Evolutionary conservation across 2,113 vertebrate genomes (phyloP).

Genomic region (Podarcis raffonei): DNA sequence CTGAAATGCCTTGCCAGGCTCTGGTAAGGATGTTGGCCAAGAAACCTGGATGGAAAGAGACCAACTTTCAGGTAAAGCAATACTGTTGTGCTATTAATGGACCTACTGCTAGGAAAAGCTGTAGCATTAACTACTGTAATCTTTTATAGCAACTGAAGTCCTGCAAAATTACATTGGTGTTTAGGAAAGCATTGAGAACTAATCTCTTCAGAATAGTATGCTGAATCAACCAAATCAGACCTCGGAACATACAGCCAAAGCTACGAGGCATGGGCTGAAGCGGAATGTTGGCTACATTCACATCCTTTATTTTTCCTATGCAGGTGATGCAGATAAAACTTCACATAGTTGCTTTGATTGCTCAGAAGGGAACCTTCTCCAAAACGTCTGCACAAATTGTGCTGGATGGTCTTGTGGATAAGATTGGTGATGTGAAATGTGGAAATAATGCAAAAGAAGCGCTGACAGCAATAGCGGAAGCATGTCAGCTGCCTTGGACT

Average conservation of each 20-base stretch:
- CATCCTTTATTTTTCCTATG: background rate
- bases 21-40: constrained; percentile 96
- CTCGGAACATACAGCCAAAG: background rate
- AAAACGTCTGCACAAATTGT: constrained; percentile 93
- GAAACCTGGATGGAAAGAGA: constrained; percentile 99
- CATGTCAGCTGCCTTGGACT: constrained; percentile 92
- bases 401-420: constrained; percentile 94
- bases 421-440: constrained; percentile 95
- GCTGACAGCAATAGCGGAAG: constrained; percentile 91
- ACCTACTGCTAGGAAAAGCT: background rate
- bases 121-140: background rate
- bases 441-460: constrained; percentile 93
- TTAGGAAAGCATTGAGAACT: background rate
- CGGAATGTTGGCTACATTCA: background rate
- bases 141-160: background rate
- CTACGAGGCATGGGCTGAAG: background rate
- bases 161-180: background rate
- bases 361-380: constrained; percentile 92
- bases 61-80: constrained; percentile 93
- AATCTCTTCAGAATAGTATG: background rate
- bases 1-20: constrained; percentile 93
- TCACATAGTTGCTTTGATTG: constrained; percentile 89
- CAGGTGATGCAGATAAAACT: constrained; percentile 99
- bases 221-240: background rate
- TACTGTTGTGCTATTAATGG: background rate